Percentiles rank a stretch among this genome's conserved stretches.
Evolutionary conservation across 1,140 invertebrate genomes (phyloP).

Genomic region (Ceratitis capitata): DNA sequence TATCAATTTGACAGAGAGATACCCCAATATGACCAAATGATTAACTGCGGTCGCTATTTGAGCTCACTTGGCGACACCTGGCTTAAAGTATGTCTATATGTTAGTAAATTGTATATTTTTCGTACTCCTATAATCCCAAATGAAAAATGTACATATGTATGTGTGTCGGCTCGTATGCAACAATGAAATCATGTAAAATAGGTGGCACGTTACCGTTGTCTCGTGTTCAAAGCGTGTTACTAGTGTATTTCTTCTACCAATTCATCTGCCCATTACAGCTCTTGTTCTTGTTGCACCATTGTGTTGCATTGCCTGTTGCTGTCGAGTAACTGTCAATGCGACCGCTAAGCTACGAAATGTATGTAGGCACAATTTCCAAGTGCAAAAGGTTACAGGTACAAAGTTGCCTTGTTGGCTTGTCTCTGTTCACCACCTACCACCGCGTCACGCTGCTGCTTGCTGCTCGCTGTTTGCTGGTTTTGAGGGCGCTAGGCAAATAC

Average conservation of each 20-base stretch:
- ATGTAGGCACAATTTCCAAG: conserved; percentile 52
- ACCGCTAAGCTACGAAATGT: background rate
- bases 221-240: conserved; percentile 39
- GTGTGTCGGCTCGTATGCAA: background rate
- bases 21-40: too few species aligned
- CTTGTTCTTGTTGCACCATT: background rate
- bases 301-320: conserved; percentile 4
- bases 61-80: background rate
- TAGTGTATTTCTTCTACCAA: conserved; percentile 12
- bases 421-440: background rate
- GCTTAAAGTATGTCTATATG: background rate
- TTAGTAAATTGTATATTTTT: background rate
- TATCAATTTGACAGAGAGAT: too few species aligned
- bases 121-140: too few species aligned
- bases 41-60: too few species aligned
- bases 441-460: background rate
- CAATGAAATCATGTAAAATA: conserved; percentile 30
- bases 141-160: background rate
- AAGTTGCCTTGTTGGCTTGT: conserved; percentile 9
- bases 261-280: background rate
- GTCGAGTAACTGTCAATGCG: conserved; percentile 37
- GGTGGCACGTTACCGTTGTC: conserved; percentile 38
- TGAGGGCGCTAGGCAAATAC: background rate
- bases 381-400: conserved; percentile 65
- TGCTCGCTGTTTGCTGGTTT: background rate